These are phyloP conservation scores for Rhea americana DNA, from an alignment of 2,113 vertebrate genomes.

Conservation along the genomic window DNA sequence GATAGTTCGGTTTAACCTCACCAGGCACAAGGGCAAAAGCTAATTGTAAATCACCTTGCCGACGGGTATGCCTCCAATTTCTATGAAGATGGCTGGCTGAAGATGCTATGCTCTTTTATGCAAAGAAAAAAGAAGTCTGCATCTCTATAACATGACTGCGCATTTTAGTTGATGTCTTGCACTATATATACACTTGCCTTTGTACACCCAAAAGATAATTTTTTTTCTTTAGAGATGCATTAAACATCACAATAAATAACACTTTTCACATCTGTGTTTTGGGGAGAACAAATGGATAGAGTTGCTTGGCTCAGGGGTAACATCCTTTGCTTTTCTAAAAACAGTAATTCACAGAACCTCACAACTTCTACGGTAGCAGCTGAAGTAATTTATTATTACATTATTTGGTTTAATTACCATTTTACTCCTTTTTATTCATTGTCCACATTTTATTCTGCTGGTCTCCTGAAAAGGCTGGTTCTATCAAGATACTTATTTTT, in stretches of 20 bases:
- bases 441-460: not conserved
- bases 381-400: not conserved
- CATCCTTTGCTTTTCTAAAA: not conserved
- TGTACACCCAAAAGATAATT: not conserved
- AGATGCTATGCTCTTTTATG: not conserved
- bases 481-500: not conserved
- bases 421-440: not conserved
- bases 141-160: accelerated
- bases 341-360: not conserved
- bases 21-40: not conserved
- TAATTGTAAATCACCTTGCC: not conserved
- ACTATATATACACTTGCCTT: not conserved
- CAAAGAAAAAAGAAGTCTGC: not conserved
- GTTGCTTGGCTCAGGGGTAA: not conserved
- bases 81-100: not conserved
- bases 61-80: not conserved
- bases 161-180: not conserved
- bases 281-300: not conserved
- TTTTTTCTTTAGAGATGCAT: not conserved
- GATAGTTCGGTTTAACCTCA: not conserved
- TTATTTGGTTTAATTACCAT: not conserved
- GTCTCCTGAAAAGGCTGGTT: not conserved
- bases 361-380: not conserved
- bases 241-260: not conserved
- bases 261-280: not conserved